A percentile compares a stretch with the other conserved stretches of the same genome.
These are phyloP conservation scores for Gobiocypris rarus DNA, from an alignment of 2,113 vertebrate species.

Conservation along the genomic window DNA sequence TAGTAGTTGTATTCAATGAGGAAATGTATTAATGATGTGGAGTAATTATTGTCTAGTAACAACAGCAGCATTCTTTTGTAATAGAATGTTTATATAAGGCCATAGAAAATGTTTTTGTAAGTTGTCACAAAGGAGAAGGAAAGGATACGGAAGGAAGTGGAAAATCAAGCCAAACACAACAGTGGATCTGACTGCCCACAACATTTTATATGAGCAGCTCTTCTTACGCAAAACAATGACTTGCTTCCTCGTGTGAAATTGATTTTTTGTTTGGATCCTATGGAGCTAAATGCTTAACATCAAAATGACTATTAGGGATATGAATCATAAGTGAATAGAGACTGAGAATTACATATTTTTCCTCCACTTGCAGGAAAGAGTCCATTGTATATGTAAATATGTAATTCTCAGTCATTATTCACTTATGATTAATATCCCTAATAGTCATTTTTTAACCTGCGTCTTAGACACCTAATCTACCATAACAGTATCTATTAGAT, in stretches of 20 bases:
- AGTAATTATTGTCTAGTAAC: background rate
- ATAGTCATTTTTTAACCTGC: background rate
- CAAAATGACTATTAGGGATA: background rate
- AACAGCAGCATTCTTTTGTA: background rate
- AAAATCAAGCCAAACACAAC: slow-evolving; percentile 40
- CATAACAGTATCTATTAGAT: background rate
- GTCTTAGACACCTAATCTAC: background rate
- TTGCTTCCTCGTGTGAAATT: slow-evolving; percentile 1
- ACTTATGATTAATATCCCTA: slow-evolving; percentile 15
- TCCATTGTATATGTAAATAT: no score
- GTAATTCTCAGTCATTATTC: background rate
- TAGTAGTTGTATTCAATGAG: background rate
- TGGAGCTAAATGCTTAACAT: slow-evolving; percentile 19
- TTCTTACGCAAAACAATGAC: slow-evolving; percentile 13
- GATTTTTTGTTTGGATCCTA: background rate
- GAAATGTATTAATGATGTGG: background rate
- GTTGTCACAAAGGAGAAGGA: slow-evolving; percentile 8
- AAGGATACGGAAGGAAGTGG: slow-evolving; percentile 36
- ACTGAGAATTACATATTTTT: slow-evolving; percentile 9
- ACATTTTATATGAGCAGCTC: slow-evolving; percentile 4
- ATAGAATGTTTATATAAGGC: background rate
- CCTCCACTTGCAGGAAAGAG: no score
- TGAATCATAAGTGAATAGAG: slow-evolving; percentile 18
- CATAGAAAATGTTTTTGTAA: background rate
- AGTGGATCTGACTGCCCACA: slow-evolving; percentile 17